These are phyloP conservation scores for Azemiops feae DNA, from an alignment of 2,113 vertebrate genomes.

Conservation along the genomic window DNA sequence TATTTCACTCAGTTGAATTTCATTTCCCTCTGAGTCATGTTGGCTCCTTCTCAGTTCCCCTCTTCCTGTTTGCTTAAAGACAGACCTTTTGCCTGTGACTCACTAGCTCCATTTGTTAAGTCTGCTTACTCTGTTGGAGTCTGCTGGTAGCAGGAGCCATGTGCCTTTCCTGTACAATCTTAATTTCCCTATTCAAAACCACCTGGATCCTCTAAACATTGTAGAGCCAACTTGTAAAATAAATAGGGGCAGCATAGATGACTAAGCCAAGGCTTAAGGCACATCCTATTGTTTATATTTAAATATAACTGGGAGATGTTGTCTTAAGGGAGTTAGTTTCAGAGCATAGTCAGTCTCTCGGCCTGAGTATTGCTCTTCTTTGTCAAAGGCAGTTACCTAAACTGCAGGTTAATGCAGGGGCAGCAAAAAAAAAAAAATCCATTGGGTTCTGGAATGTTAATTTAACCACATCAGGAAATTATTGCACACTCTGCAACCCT, in stretches of 20 bases:
- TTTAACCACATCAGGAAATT: constrained; percentile 33
- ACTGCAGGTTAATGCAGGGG: constrained; percentile 17
- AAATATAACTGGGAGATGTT: not conserved
- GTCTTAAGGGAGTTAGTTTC: not conserved
- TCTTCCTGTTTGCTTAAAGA: constrained; percentile 30
- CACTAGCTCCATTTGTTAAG: constrained; percentile 22
- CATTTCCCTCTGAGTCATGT: constrained; percentile 25
- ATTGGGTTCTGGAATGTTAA: constrained; percentile 31
- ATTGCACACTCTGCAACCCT: constrained; percentile 16
- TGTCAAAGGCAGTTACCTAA: constrained; percentile 10
- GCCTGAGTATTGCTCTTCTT: not conserved
- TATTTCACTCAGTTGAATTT: constrained; percentile 3
- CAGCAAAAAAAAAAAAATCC: constrained; percentile 14
- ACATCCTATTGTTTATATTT: not conserved
- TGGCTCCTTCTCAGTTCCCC: constrained; percentile 6
- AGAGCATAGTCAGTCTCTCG: not conserved
- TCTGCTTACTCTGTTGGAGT: constrained; percentile 7
- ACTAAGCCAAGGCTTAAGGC: not conserved
- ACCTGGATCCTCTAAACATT: constrained; percentile 1
- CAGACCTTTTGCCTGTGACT: constrained; percentile 8
- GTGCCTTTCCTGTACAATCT: constrained; percentile 1
- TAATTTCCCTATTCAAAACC: constrained; percentile 7
- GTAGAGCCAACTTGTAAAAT: not conserved
- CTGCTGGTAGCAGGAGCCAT: not conserved
- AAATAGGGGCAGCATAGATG: not conserved